Evolutionary conservation across 2,888 invertebrate genomes (phyloP).

Genomic region (Zootermopsis nevadensis): DNA sequence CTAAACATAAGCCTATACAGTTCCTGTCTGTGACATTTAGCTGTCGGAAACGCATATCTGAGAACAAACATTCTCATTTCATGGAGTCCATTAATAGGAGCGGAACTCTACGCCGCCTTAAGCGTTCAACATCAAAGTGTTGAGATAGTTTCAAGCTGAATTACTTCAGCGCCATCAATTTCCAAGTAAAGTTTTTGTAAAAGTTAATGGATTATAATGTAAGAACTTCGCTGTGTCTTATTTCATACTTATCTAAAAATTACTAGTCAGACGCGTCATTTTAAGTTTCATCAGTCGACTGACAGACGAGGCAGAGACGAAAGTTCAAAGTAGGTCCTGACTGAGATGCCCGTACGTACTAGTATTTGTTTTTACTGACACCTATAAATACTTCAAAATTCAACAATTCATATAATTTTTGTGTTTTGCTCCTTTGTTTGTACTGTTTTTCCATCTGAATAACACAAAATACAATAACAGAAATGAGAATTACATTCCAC

Average conservation of each 20-base stretch:
- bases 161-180: not conserved
- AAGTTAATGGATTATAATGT: not conserved
- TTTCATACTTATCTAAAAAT: not conserved
- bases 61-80: not conserved
- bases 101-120: not conserved
- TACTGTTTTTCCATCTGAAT: too few species aligned
- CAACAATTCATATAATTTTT: too few species aligned
- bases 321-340: too few species aligned
- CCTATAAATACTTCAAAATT: too few species aligned
- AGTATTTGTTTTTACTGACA: too few species aligned
- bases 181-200: not conserved
- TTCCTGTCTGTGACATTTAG: not conserved
- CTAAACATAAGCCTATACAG: too few species aligned
- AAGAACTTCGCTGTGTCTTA: not conserved
- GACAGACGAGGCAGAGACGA: too few species aligned
- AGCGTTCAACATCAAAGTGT: not conserved
- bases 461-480: too few species aligned
- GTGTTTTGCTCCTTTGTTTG: too few species aligned
- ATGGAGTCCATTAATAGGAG: not conserved
- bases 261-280: not conserved
- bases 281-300: too few species aligned
- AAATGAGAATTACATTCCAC: too few species aligned
- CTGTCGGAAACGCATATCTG: slow-evolving; percentile 12
- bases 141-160: not conserved
- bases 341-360: too few species aligned